Evolutionary conservation across 2,113 vertebrate species (phyloP), one percentile per base, ranked within the genome.

Genomic region (Brachionichthys hirsutus): DNA sequence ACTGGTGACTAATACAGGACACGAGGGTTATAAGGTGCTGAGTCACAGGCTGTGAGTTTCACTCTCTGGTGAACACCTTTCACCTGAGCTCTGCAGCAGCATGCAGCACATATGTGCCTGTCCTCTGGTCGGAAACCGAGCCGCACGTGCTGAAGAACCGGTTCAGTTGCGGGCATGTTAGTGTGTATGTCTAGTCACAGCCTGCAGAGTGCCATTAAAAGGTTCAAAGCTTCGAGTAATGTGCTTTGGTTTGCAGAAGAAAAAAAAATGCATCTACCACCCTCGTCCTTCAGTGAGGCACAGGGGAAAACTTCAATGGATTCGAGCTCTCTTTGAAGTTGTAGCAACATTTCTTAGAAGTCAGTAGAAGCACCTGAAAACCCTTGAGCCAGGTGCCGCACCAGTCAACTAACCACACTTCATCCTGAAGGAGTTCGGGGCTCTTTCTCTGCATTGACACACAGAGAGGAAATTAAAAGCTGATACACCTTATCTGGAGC

Each of bases 221-320:
- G 74, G 63, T 77, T 84, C 78, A 85, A 82, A 81, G 81, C 54
- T 61, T 40, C 54, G 47, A 74, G 38, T 62, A 74, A 51, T 67
- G 55, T 67, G 70, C 54, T 16, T 77, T 67, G 83, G 83, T 75
- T 80, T 19, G 41, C 41, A 24, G 24, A n/a, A 75, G 50, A 75
- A 78, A 64, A 78, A 64, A 46, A 48, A 36, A 12, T 67, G 56
- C 30, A 78, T 73, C 49, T 61, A 16, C 22, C 7, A 13, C 35
- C 16, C 43, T 60, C 62, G 24, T 62, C 45, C 59, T 30, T 3
- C 24, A 30, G 52, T 52, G 74, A 51, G 44, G 44, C 60, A 30
- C 0, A 30, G 51, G 67, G 67, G 78, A 36, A 66, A 63, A 58
- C 50, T 20, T 62, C 52, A 53, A 74, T 15, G 50, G 75, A 66